Conservation (phyloP, 2,113 vertebrate genomes). For the Donacobius atricapilla region DNA sequence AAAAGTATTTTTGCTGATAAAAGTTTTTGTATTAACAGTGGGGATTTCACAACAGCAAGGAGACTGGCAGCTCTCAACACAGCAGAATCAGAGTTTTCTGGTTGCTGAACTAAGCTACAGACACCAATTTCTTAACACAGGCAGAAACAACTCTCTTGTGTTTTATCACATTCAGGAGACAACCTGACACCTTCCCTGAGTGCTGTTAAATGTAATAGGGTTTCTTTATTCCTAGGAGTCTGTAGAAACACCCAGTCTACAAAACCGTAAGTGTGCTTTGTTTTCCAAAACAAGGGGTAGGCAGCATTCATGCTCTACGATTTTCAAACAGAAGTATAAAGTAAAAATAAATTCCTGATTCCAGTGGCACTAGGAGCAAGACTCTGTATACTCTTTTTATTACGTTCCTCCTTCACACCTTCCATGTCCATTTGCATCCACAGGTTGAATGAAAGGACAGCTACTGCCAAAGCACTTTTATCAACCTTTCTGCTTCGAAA, state of each 20-base stretch:
- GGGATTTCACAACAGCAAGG: not conserved
- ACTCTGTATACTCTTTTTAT: not conserved
- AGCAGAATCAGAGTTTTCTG: not conserved
- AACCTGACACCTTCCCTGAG: not conserved
- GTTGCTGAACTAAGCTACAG: not conserved
- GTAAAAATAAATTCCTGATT: not conserved
- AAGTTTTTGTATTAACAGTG: not conserved
- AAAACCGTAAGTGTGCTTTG: not conserved
- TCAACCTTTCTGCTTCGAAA: conserved; percentile 1
- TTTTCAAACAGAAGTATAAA: not conserved
- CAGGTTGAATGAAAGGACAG: not conserved
- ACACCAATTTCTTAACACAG: not conserved
- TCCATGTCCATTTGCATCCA: not conserved
- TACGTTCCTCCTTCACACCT: not conserved
- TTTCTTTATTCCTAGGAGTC: not conserved
- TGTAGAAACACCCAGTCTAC: not conserved
- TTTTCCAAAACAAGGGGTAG: not conserved
- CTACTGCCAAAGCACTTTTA: not conserved
- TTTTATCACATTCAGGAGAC: not conserved
- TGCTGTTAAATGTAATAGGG: not conserved
- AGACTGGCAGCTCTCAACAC: not conserved
- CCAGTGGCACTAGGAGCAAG: not conserved
- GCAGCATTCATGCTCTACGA: not conserved
- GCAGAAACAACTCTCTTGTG: not conserved
- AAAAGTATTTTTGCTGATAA: not conserved